phyloP scores from a whole-genome alignment of 2,113 vertebrate genomes.

The Rhombomys opimus region DNA sequence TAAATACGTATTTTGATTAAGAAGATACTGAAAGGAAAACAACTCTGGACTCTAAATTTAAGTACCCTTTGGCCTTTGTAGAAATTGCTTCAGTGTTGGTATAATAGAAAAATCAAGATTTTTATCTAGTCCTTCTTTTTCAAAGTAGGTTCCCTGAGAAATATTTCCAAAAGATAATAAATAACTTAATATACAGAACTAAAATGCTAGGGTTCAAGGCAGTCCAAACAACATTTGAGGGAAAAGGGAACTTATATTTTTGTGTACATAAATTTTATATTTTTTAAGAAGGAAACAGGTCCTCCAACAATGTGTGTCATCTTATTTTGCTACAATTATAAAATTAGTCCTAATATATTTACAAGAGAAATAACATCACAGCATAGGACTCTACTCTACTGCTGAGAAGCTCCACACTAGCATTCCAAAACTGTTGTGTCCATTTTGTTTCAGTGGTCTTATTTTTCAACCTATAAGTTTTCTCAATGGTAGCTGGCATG shows the following conservation, averaged over 20 bases:
- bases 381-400: not conserved
- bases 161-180: slow-evolving; percentile 56
- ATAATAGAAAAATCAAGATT: slow-evolving; percentile 71
- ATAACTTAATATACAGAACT: slow-evolving; percentile 54
- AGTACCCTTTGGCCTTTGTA: slow-evolving; percentile 75
- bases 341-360: slow-evolving; percentile 40
- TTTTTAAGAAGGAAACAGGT: slow-evolving; percentile 49
- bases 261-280: not conserved
- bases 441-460: slow-evolving; percentile 55
- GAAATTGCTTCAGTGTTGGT: slow-evolving; percentile 64
- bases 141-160: slow-evolving; percentile 64
- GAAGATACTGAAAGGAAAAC: slow-evolving; percentile 73
- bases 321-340: slow-evolving; percentile 36
- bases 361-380: slow-evolving; percentile 24
- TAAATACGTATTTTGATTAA: slow-evolving; percentile 79
- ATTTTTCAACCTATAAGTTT: not conserved
- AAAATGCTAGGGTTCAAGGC: slow-evolving; percentile 56
- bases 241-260: not conserved
- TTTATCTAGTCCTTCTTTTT: slow-evolving; percentile 72
- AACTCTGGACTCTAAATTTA: slow-evolving; percentile 68
- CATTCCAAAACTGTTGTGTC: not conserved
- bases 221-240: not conserved
- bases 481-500: not conserved
- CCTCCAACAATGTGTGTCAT: slow-evolving; percentile 22
- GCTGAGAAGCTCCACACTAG: not conserved